A percentile compares a stretch with the other conserved stretches of the same genome.
phyloP scores from a whole-genome alignment of 2,888 invertebrate species.

The Branchipolynoe longqiensis region DNA sequence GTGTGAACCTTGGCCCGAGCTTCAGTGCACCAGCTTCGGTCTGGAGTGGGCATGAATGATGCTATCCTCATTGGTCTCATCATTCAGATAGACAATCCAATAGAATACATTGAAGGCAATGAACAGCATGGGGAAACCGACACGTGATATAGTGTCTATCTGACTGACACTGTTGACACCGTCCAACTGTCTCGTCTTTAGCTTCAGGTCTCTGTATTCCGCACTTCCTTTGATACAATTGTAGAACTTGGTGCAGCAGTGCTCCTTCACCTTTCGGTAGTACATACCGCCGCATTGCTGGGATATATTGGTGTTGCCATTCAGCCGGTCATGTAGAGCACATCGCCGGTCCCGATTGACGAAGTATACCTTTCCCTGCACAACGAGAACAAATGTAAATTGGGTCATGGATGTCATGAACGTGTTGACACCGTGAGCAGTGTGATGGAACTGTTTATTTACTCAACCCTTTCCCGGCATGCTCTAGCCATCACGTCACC shows the following conservation, averaged over 20 bases:
- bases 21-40: too few species aligned
- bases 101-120: conserved; percentile 65
- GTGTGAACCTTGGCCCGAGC: neutral
- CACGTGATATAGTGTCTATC: conserved; percentile 65
- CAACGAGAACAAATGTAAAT: neutral
- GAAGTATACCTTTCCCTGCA: conserved; percentile 40
- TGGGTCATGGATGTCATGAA: neutral
- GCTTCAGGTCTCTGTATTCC: conserved; percentile 61
- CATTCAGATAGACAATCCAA: conserved; percentile 62
- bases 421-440: too few species aligned
- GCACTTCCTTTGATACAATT: conserved; percentile 61
- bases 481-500: too few species aligned
- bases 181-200: neutral
- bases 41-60: neutral
- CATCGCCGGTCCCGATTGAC: conserved; percentile 44
- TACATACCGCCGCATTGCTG: conserved; percentile 27
- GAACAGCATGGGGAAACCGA: conserved; percentile 64
- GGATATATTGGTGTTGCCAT: conserved; percentile 47
- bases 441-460: too few species aligned
- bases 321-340: conserved; percentile 1
- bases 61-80: neutral
- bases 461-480: too few species aligned
- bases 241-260: conserved; percentile 60
- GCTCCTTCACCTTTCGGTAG: conserved; percentile 48
- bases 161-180: conserved; percentile 65